phyloP scores from a whole-genome alignment of 2,797 vertebrate genomes.

The Vipera latastei region DNA sequence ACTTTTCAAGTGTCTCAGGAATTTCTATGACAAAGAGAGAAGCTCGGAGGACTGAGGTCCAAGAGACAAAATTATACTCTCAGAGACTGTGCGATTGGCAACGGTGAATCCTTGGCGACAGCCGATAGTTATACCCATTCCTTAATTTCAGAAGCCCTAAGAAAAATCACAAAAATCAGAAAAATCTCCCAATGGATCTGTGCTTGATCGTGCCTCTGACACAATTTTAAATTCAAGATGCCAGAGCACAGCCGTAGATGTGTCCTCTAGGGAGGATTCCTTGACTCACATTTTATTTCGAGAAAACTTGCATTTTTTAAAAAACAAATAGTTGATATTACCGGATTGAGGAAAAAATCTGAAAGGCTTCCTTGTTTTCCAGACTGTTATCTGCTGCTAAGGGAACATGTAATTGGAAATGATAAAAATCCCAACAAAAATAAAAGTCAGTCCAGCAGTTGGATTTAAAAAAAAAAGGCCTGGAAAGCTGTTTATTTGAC shows the following conservation, averaged over 20 bases:
- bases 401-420: background rate
- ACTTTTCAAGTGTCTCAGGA: background rate
- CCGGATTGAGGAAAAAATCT: fast-evolving
- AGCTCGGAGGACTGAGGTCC: background rate
- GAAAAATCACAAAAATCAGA: background rate
- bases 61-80: background rate
- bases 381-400: background rate
- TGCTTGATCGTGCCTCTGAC: background rate
- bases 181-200: background rate
- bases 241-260: background rate
- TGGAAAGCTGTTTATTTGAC: constrained; percentile 56
- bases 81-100: background rate
- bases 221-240: background rate
- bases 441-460: constrained; percentile 14
- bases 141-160: background rate
- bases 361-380: background rate
- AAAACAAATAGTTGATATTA: background rate
- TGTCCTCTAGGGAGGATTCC: background rate
- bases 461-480: constrained; percentile 18
- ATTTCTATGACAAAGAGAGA: background rate
- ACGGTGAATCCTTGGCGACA: background rate
- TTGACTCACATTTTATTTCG: background rate
- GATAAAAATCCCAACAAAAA: background rate
- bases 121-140: background rate
- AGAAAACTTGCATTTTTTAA: background rate